Percentiles rank a stretch among this genome's conserved stretches.
Evolutionary conservation across 2,888 invertebrate species (phyloP).

Genomic region (Himalopsyche kuldschensis): DNA sequence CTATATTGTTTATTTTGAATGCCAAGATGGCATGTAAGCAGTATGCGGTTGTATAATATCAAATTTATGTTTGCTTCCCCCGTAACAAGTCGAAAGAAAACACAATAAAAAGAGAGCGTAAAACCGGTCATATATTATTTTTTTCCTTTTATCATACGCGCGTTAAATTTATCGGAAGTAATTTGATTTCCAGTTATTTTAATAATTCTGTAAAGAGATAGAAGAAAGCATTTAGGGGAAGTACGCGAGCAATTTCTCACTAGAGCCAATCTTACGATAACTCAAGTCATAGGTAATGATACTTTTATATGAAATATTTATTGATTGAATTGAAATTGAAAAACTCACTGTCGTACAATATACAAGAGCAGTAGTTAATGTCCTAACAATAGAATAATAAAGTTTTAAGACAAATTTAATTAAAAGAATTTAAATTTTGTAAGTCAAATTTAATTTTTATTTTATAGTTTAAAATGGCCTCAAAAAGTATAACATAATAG

Average conservation of each 20-base stretch:
- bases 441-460: too few species aligned
- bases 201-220: background rate
- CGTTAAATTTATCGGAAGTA: constrained; percentile 24
- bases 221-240: background rate
- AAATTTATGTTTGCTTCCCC: constrained; percentile 12
- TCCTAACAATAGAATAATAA: too few species aligned
- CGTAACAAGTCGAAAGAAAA: constrained; percentile 10
- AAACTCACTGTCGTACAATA: too few species aligned
- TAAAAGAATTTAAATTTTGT: too few species aligned
- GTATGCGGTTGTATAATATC: constrained; percentile 3
- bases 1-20: background rate
- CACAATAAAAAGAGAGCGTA: constrained; percentile 25
- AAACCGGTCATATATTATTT: constrained; percentile 23
- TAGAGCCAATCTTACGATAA: background rate
- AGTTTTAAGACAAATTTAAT: too few species aligned
- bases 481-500: too few species aligned
- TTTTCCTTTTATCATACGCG: constrained; percentile 8
- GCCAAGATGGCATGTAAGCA: background rate
- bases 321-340: too few species aligned
- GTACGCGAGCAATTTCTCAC: background rate
- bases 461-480: too few species aligned
- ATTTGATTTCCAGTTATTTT: constrained; percentile 27
- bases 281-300: background rate
- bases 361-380: too few species aligned
- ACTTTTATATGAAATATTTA: too few species aligned